Conservation (phyloP, 1,140 invertebrate species). For the Coenobita brevimanus region DNA sequence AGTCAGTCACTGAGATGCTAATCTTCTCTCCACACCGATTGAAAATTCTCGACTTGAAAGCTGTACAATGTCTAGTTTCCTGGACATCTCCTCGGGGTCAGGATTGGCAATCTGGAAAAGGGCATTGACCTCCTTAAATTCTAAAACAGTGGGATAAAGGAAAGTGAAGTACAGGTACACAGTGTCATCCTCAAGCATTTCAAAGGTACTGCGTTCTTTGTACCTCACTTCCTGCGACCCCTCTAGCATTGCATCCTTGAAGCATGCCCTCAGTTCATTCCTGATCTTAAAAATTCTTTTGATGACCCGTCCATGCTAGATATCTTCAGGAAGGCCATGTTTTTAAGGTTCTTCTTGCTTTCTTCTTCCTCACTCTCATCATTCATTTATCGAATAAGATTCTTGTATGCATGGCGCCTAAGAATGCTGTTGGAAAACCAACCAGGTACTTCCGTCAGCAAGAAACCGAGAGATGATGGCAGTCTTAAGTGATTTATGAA, state of each 20-base stretch:
- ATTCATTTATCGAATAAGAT: background rate
- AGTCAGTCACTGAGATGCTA: slow-evolving; percentile 4
- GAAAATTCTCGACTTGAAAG: background rate
- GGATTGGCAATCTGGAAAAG: slow-evolving; percentile 10
- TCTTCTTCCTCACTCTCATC: background rate
- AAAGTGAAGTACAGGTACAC: slow-evolving; percentile 1
- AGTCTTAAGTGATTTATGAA: slow-evolving; percentile 2
- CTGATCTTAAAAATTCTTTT: background rate
- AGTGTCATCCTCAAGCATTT: background rate
- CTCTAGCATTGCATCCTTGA: slow-evolving; percentile 1
- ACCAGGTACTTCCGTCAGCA: background rate
- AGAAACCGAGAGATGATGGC: background rate
- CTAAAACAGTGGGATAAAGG: background rate
- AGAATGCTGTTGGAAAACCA: slow-evolving; percentile 5
- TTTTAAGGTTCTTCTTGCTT: background rate
- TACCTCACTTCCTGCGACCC: slow-evolving; percentile 11
- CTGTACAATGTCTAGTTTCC: background rate
- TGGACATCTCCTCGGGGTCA: background rate
- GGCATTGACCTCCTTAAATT: slow-evolving; percentile 15
- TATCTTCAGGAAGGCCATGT: background rate
- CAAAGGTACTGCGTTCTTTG: background rate
- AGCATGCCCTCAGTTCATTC: slow-evolving; percentile 12
- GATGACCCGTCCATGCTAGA: background rate
- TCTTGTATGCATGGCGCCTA: background rate
- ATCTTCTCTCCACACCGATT: background rate